A percentile compares a stretch with the other conserved stretches of the same genome.
These are phyloP conservation scores for Siniperca knerii DNA, from an alignment of 2,113 vertebrate species.

Conservation along the genomic window DNA sequence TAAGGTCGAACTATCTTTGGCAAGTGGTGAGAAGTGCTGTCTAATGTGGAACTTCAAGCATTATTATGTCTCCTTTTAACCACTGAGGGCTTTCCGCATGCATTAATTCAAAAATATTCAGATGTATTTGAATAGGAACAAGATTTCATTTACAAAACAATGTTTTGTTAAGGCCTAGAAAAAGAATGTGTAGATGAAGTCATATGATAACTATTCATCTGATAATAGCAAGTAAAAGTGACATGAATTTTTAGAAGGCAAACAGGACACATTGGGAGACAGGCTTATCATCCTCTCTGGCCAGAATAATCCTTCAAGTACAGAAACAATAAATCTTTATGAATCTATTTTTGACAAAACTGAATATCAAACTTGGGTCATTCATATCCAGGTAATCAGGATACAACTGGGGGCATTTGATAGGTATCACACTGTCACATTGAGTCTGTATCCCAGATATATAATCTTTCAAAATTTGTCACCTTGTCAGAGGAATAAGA, in stretches of 20 bases:
- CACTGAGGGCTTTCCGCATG: constrained; percentile 11
- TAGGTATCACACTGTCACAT: constrained; percentile 20
- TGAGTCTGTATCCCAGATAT: not conserved
- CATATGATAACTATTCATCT: constrained; percentile 47
- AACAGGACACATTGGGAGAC: constrained; percentile 33
- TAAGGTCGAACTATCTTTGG: constrained; percentile 10
- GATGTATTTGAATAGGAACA: constrained; percentile 44
- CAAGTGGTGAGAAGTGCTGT: constrained; percentile 6
- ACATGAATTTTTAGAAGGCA: constrained; percentile 38
- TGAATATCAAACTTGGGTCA: constrained; percentile 39
- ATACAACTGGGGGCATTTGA: constrained; percentile 30
- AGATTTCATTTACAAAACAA: constrained; percentile 60
- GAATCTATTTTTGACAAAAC: constrained; percentile 32
- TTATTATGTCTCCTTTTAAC: constrained; percentile 22
- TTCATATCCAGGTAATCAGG: constrained; percentile 32
- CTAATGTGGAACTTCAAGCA: not conserved
- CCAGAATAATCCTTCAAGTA: constrained; percentile 40
- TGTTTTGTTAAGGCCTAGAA: constrained; percentile 43
- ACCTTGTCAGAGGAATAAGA: not conserved
- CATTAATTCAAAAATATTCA: constrained; percentile 62
- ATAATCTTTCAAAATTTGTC: constrained; percentile 19
- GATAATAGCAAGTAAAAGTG: constrained; percentile 53
- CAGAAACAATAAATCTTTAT: constrained; percentile 45
- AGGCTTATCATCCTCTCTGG: constrained; percentile 35
- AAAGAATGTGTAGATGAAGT: constrained; percentile 50